A percentile compares a stretch with the other conserved stretches of the same genome.
Evolutionary conservation across 35 echinoderm and acorn worm species (phyloP).

Genomic region (Diadema setosum): DNA sequence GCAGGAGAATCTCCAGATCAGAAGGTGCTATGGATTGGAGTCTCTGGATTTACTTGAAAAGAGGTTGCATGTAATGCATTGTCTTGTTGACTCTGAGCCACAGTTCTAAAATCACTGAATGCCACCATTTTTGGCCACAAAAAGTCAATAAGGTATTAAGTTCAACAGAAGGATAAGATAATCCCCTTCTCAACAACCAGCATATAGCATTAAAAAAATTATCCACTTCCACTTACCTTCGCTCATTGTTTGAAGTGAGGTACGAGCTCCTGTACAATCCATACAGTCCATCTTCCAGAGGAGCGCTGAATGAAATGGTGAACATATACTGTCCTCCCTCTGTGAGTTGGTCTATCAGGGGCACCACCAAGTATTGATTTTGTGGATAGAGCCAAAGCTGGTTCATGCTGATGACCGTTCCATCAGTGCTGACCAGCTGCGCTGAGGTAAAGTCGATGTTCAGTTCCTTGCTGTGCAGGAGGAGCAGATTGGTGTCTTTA

Average conservation of each 20-base stretch:
- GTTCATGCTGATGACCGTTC: background rate
- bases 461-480: conserved; percentile 81
- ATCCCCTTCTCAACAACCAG: too few relatives aligned
- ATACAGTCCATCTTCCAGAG: conserved; percentile 17
- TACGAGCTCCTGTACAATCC: conserved; percentile 81
- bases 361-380: conserved; percentile 63
- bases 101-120: too few relatives aligned
- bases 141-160: too few relatives aligned
- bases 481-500: conserved; percentile 27
- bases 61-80: too few relatives aligned
- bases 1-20: too few relatives aligned
- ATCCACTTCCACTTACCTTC: too few relatives aligned
- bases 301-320: conserved; percentile 35
- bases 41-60: too few relatives aligned
- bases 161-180: too few relatives aligned
- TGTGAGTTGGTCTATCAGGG: conserved; percentile 17
- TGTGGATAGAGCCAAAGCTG: background rate
- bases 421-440: background rate
- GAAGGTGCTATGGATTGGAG: too few relatives aligned
- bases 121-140: too few relatives aligned
- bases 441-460: conserved; percentile 4
- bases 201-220: too few relatives aligned
- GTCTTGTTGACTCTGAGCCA: too few relatives aligned
- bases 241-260: background rate
- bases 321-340: conserved; percentile 27